These are phyloP conservation scores for Eurytoma adleriae DNA, from an alignment of 2,888 invertebrate genomes.

Conservation along the genomic window DNA sequence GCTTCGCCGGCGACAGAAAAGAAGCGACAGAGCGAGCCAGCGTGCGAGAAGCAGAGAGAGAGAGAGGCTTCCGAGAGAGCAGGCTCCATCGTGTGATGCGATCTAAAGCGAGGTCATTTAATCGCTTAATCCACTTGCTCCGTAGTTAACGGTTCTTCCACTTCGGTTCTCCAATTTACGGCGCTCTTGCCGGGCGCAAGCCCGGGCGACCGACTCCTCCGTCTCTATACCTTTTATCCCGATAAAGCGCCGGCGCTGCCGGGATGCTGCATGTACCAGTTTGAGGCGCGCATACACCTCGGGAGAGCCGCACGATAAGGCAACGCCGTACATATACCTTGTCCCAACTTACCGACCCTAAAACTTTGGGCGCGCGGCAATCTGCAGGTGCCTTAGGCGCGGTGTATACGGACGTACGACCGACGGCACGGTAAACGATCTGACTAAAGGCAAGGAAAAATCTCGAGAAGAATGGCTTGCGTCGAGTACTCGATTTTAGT, in stretches of 20 bases:
- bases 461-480: background rate
- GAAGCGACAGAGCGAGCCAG: background rate
- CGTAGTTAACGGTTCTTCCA: slow-evolving; percentile 65
- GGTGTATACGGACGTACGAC: background rate
- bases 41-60: too few relatives aligned
- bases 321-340: slow-evolving; percentile 1
- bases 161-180: slow-evolving; percentile 66
- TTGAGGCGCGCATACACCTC: too few relatives aligned
- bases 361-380: slow-evolving; percentile 16
- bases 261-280: slow-evolving; percentile 3
- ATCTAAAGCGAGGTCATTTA: slow-evolving; percentile 58
- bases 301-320: slow-evolving; percentile 25
- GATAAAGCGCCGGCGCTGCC: slow-evolving; percentile 41
- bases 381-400: background rate
- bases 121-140: slow-evolving; percentile 65
- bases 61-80: background rate
- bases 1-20: background rate
- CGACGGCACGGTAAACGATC: slow-evolving; percentile 46
- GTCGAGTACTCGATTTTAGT: slow-evolving; percentile 1
- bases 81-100: slow-evolving; percentile 37
- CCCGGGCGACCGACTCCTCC: background rate
- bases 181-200: slow-evolving; percentile 34
- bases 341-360: slow-evolving; percentile 23
- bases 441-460: slow-evolving; percentile 22
- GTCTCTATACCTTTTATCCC: slow-evolving; percentile 14